A percentile compares a stretch with the other conserved stretches of the same genome.
These are phyloP conservation scores for Syritta pipiens DNA, from an alignment of 2,888 invertebrate species.

Conservation along the genomic window DNA sequence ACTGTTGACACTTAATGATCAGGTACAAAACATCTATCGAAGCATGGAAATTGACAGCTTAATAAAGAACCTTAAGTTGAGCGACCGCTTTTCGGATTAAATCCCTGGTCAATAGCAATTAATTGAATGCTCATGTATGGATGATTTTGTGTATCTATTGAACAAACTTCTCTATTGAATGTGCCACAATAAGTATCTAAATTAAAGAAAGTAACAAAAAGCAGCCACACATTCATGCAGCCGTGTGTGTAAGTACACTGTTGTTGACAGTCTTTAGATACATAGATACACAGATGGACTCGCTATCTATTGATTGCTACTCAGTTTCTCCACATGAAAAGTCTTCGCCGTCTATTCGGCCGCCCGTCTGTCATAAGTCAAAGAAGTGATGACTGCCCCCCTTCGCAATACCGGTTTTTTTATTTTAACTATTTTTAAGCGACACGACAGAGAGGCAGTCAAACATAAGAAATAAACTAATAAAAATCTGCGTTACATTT, in stretches of 20 bases:
- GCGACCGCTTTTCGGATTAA: conserved; percentile 46
- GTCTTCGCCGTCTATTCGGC: no score
- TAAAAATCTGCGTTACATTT: conserved; percentile 25
- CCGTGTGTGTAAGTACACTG: conserved; percentile 5
- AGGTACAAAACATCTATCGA: conserved; percentile 30
- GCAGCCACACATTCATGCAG: conserved; percentile 23
- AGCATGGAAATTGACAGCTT: conserved; percentile 18
- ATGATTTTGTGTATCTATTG: conserved; percentile 12
- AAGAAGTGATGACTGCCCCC: no score
- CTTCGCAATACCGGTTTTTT: conserved; percentile 16
- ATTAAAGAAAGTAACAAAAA: conserved; percentile 40
- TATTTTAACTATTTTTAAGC: not conserved
- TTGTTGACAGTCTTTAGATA: conserved; percentile 19
- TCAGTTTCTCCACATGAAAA: conserved; percentile 21
- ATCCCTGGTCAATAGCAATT: conserved; percentile 48
- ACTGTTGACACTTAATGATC: conserved; percentile 11
- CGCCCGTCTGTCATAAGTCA: no score
- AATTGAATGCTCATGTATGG: conserved; percentile 25
- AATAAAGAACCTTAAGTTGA: conserved; percentile 46
- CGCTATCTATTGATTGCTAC: conserved; percentile 19
- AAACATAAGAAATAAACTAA: conserved; percentile 8
- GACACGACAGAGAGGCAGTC: not conserved
- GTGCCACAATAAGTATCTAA: conserved; percentile 14
- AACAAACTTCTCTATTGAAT: conserved; percentile 17
- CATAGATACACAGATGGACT: no score